Percentiles rank a stretch among this genome's conserved stretches.
phyloP scores from a whole-genome alignment of 2,888 invertebrate species.

The Piscicola geometra region DNA sequence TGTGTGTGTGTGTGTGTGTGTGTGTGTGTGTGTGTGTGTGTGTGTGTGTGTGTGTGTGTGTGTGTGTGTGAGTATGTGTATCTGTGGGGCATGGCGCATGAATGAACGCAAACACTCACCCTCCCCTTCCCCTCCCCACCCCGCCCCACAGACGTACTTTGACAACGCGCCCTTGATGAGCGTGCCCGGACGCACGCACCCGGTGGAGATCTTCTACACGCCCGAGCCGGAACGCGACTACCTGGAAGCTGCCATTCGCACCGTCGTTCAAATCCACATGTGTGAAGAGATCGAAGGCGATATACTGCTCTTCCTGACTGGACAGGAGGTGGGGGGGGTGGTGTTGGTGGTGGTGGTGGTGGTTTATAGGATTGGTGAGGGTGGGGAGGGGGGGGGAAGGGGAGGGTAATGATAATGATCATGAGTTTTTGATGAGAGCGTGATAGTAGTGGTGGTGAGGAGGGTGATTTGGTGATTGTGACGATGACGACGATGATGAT shows the following conservation, averaged over 20 bases:
- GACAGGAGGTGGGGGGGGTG: constrained; percentile 61
- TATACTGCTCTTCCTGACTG: constrained; percentile 81
- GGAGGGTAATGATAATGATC: too few relatives aligned
- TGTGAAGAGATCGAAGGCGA: constrained; percentile 70
- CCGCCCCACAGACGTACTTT: constrained; percentile 75
- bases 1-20: background rate
- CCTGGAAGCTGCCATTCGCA: constrained; percentile 93
- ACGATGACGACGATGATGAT: background rate
- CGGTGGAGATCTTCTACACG: constrained; percentile 96
- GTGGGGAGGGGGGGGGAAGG: too few relatives aligned
- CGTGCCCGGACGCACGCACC: constrained; percentile 91
- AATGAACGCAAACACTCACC: background rate
- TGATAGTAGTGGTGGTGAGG: too few relatives aligned
- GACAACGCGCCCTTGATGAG: constrained; percentile 95
- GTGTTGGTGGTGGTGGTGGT: background rate
- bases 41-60: background rate
- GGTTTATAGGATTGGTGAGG: background rate
- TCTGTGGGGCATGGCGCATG: background rate
- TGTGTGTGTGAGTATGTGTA: too few relatives aligned
- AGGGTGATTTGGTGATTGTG: background rate
- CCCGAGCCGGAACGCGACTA: constrained; percentile 97
- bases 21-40: background rate
- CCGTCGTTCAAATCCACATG: constrained; percentile 94
- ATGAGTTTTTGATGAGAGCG: too few relatives aligned
- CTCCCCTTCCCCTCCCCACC: background rate